Conservation (phyloP, 2,888 invertebrate genomes). For the Leptopilina drosophilae region DNA sequence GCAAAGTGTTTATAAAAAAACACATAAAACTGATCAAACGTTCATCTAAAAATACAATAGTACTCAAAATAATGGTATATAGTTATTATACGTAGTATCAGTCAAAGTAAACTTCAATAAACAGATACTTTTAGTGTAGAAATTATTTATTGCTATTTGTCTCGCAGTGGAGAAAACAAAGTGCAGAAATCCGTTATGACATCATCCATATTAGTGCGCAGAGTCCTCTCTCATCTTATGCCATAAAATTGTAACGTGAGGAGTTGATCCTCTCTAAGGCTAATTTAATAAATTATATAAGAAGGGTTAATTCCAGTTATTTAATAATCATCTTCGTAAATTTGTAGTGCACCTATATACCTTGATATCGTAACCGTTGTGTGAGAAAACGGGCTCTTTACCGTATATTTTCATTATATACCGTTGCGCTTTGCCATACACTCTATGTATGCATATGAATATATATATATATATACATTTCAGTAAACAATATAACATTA, state of each 20-base stretch:
- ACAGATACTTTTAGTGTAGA: too few relatives aligned
- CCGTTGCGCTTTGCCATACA: slow-evolving; percentile 6
- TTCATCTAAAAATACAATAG: too few relatives aligned
- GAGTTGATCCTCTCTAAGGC: slow-evolving; percentile 14
- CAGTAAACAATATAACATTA: slow-evolving; percentile 11
- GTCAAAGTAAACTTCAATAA: too few relatives aligned
- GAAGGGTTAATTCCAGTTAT: slow-evolving; percentile 19
- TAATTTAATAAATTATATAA: slow-evolving; percentile 29
- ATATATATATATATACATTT: not conserved
- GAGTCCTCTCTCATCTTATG: slow-evolving; percentile 31
- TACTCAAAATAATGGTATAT: too few relatives aligned
- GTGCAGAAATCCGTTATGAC: slow-evolving; percentile 23
- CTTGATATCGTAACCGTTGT: slow-evolving; percentile 17
- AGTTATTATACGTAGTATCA: too few relatives aligned
- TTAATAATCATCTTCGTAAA: slow-evolving; percentile 27
- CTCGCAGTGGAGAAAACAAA: not conserved
- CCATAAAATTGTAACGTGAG: slow-evolving; percentile 18
- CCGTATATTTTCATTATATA: slow-evolving; percentile 34
- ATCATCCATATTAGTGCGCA: not conserved
- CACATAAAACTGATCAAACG: too few relatives aligned
- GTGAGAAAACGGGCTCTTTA: slow-evolving; percentile 19
- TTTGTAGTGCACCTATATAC: slow-evolving; percentile 8
- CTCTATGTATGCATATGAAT: too few relatives aligned
- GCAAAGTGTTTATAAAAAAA: too few relatives aligned
- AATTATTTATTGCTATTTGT: too few relatives aligned